These are phyloP conservation scores for Indicator maculatus DNA, from an alignment of 2,113 vertebrate species.

Conservation along the genomic window DNA sequence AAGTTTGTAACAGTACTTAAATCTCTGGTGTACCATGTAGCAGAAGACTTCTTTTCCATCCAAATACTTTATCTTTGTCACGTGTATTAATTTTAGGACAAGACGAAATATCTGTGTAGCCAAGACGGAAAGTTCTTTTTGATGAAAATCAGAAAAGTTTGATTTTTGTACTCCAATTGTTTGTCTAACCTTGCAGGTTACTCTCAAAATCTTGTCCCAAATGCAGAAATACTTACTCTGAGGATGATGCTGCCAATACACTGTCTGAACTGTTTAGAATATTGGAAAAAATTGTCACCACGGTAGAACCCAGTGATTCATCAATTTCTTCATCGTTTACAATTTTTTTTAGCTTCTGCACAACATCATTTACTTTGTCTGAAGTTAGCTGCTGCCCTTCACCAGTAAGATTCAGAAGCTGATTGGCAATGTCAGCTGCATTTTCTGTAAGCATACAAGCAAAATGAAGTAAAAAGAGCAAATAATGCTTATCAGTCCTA, in stretches of 20 bases:
- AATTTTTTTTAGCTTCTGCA: slow-evolving; percentile 87
- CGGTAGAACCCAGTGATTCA: slow-evolving; percentile 81
- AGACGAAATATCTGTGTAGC: neutral
- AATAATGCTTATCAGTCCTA: neutral
- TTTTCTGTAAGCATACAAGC: slow-evolving; percentile 75
- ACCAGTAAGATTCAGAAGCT: slow-evolving; percentile 84
- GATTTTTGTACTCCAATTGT: neutral
- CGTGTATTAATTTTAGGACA: neutral
- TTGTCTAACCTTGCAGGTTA: neutral
- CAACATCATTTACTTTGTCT: slow-evolving; percentile 88
- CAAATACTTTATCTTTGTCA: neutral
- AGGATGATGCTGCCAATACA: slow-evolving; percentile 80
- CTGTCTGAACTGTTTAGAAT: slow-evolving; percentile 87
- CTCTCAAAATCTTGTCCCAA: neutral
- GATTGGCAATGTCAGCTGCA: slow-evolving; percentile 85
- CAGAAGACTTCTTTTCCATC: neutral
- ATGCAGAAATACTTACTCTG: slow-evolving; percentile 80
- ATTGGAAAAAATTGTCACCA: slow-evolving; percentile 95
- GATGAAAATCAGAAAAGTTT: neutral
- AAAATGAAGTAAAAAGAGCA: slow-evolving; percentile 13
- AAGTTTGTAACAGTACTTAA: neutral
- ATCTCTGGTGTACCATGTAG: neutral
- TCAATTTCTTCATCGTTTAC: slow-evolving; percentile 89
- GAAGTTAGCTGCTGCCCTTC: slow-evolving; percentile 81
- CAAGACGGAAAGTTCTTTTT: neutral